Evolutionary conservation across 2,888 invertebrate genomes (phyloP).

Genomic region (Spilarctia lutea): DNA sequence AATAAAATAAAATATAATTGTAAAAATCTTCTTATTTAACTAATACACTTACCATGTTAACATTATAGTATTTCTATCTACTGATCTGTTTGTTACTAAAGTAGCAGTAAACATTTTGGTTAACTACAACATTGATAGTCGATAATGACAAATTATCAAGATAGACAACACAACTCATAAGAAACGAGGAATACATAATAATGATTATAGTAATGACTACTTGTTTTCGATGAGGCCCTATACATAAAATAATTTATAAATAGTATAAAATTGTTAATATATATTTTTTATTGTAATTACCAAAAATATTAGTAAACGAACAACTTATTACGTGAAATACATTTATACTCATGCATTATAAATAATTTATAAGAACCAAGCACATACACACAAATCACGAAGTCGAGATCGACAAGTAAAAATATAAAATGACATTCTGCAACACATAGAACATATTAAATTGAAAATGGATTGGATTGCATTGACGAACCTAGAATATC

Average conservation of each 20-base stretch:
- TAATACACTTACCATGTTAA: not conserved
- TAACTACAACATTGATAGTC: not conserved
- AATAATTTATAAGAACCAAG: conserved; percentile 27
- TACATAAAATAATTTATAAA: not conserved
- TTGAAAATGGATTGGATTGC: conserved; percentile 22
- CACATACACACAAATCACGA: conserved; percentile 40
- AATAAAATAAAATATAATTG: too few relatives aligned
- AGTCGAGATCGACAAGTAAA: conserved; percentile 23
- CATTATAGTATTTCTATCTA: not conserved
- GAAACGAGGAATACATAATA: not conserved
- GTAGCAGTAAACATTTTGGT: not conserved
- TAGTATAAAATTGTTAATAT: not conserved
- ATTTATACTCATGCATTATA: conserved; percentile 28
- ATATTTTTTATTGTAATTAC: conserved; percentile 6
- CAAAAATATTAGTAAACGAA: conserved; percentile 16
- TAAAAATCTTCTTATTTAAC: not conserved
- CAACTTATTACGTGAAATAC: conserved; percentile 30
- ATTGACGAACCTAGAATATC: conserved; percentile 79
- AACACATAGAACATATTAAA: conserved; percentile 31
- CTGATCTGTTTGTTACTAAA: not conserved
- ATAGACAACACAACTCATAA: not conserved
- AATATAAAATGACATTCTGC: conserved; percentile 14
- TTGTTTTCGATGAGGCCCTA: not conserved
- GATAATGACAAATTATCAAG: not conserved
- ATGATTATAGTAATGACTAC: not conserved